A percentile compares a stretch with the other conserved stretches of the same genome.
phyloP scores from a whole-genome alignment of 2,888 invertebrate genomes.

The Formica aserva region DNA sequence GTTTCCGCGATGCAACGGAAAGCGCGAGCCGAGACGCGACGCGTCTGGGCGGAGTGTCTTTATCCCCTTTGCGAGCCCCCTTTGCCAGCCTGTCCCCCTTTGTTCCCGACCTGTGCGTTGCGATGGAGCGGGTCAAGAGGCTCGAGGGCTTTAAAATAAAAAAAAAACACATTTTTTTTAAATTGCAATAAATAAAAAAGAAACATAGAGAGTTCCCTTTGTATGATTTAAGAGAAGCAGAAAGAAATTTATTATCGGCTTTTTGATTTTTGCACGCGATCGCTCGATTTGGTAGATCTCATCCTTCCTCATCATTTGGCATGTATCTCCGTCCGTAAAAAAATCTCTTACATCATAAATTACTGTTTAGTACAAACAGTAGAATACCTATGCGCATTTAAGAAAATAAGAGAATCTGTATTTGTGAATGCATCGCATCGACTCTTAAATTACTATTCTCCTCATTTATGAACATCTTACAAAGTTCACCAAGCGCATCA shows the following conservation, averaged over 20 bases:
- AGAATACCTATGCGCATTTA: not conserved
- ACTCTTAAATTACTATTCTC: not conserved
- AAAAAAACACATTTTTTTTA: not conserved
- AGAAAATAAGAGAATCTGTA: not conserved
- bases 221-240: too few relatives aligned
- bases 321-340: not conserved
- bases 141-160: not conserved
- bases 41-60: conserved; percentile 60
- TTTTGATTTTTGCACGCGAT: not conserved
- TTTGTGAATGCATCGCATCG: not conserved
- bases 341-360: not conserved
- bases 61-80: conserved; percentile 48
- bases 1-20: conserved; percentile 71
- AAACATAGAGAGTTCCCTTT: too few relatives aligned
- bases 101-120: not conserved
- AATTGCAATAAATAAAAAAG: not conserved
- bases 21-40: conserved; percentile 44
- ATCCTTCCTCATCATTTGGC: not conserved
- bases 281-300: not conserved
- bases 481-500: not conserved
- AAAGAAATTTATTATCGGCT: not conserved
- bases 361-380: not conserved
- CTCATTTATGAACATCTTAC: not conserved
- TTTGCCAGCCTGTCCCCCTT: conserved; percentile 6
- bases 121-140: conserved; percentile 17